phyloP scores from a whole-genome alignment of 2,888 invertebrate genomes.

The Tetheella fluctuosa region DNA sequence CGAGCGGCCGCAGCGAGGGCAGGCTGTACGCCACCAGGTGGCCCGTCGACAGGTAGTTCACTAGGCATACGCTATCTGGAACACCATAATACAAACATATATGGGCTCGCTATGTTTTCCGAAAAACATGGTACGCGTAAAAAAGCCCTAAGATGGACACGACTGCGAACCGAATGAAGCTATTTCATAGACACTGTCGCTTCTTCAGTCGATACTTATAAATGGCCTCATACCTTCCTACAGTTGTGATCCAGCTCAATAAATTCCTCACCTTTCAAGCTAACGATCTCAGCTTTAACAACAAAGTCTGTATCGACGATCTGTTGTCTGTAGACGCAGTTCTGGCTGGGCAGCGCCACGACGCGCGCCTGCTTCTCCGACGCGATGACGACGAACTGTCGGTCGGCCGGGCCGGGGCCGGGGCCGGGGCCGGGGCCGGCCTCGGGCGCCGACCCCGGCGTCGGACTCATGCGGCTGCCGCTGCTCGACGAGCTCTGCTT shows the following conservation, averaged over 20 bases:
- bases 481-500: constrained; percentile 83
- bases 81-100: constrained; percentile 17
- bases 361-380: constrained; percentile 98
- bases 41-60: constrained; percentile 97
- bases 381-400: constrained; percentile 96
- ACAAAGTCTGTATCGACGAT: constrained; percentile 97
- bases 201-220: no score
- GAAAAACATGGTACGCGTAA: no score
- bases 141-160: no score
- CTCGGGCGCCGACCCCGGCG: constrained; percentile 83
- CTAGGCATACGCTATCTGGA: constrained; percentile 96
- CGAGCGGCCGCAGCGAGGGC: constrained; percentile 96
- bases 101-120: no score
- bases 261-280: constrained; percentile 90
- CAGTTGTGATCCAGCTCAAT: no score
- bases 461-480: constrained; percentile 91
- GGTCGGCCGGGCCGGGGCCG: constrained; percentile 82
- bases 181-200: no score
- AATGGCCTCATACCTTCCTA: no score
- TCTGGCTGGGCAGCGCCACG: constrained; percentile 97
- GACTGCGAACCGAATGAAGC: no score
- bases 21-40: constrained; percentile 97
- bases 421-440: constrained; percentile 49
- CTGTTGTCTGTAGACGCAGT: constrained; percentile 96
- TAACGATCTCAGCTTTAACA: constrained; percentile 96